Conservation (phyloP, 2,888 invertebrate genomes). For the Carabus problematicus region DNA sequence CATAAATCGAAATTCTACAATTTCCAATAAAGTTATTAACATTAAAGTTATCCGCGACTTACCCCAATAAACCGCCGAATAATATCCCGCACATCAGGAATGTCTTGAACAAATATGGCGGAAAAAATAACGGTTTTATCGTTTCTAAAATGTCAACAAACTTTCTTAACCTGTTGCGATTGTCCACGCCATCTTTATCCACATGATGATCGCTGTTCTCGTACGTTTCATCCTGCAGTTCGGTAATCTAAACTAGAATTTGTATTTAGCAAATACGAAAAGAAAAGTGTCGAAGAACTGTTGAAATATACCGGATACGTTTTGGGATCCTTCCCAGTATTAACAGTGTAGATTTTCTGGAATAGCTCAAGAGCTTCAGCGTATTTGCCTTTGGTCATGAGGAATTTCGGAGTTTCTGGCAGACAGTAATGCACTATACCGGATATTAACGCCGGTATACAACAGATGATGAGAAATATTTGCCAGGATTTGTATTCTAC, state of each 20-base stretch:
- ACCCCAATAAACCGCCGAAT: slow-evolving; percentile 68
- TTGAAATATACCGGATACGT: slow-evolving; percentile 59
- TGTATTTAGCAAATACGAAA: slow-evolving; percentile 4
- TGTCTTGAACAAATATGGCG: slow-evolving; percentile 65
- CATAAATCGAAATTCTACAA: too few species aligned
- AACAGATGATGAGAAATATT: slow-evolving; percentile 25
- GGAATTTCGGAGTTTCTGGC: slow-evolving; percentile 38
- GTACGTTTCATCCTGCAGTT: slow-evolving; percentile 56
- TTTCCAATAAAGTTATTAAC: not conserved
- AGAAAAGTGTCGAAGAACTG: not conserved
- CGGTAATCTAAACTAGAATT: slow-evolving; percentile 45
- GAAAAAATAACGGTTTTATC: slow-evolving; percentile 66
- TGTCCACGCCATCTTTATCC: slow-evolving; percentile 48
- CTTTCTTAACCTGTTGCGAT: slow-evolving; percentile 51
- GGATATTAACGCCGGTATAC: slow-evolving; percentile 58
- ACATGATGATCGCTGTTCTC: slow-evolving; percentile 52
- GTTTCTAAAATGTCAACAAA: slow-evolving; percentile 62
- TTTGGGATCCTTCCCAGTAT: slow-evolving; percentile 58
- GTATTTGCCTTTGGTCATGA: slow-evolving; percentile 54
- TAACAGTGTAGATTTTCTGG: slow-evolving; percentile 62
- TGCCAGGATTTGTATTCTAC: slow-evolving; percentile 38
- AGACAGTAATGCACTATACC: slow-evolving; percentile 45
- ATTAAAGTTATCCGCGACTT: slow-evolving; percentile 47
- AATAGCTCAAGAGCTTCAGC: slow-evolving; percentile 62
- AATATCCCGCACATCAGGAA: slow-evolving; percentile 66